Conservation (phyloP, 2,797 vertebrate species). For the Melopsittacus undulatus region DNA sequence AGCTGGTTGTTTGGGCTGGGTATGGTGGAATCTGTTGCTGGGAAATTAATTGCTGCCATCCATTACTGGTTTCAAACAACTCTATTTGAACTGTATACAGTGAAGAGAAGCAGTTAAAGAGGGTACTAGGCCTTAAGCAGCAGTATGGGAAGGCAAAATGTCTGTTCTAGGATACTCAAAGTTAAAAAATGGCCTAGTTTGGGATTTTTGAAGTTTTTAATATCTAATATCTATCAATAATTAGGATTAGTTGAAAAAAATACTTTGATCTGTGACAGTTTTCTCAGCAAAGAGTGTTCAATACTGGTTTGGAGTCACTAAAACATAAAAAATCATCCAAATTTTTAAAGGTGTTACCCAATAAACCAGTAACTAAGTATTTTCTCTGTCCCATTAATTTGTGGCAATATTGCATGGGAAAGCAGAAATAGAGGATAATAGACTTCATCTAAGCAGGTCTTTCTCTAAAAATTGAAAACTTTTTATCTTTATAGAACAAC, state of each 20-base stretch:
- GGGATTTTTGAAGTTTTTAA: not conserved
- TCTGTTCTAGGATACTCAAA: not conserved
- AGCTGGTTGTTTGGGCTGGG: not conserved
- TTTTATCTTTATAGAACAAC: conserved; percentile 3
- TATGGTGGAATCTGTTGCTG: not conserved
- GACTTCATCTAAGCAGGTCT: not conserved
- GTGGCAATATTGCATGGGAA: not conserved
- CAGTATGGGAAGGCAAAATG: not conserved
- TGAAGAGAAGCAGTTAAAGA: not conserved
- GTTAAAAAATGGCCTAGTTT: not conserved
- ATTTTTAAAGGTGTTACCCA: not conserved
- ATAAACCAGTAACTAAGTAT: not conserved
- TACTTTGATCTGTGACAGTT: not conserved
- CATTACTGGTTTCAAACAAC: not conserved
- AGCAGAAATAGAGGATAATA: not conserved
- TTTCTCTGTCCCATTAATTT: not conserved
- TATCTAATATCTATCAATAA: not conserved
- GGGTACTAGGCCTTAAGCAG: not conserved
- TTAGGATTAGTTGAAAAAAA: not conserved
- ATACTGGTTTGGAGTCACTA: not conserved
- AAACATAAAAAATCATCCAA: not conserved
- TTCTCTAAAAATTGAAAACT: not conserved
- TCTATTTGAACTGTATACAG: not conserved
- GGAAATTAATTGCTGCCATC: not conserved
- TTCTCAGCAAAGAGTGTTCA: not conserved